phyloP scores from a whole-genome alignment of 2,797 vertebrate species.

The Amblyopsis hoosieri region DNA sequence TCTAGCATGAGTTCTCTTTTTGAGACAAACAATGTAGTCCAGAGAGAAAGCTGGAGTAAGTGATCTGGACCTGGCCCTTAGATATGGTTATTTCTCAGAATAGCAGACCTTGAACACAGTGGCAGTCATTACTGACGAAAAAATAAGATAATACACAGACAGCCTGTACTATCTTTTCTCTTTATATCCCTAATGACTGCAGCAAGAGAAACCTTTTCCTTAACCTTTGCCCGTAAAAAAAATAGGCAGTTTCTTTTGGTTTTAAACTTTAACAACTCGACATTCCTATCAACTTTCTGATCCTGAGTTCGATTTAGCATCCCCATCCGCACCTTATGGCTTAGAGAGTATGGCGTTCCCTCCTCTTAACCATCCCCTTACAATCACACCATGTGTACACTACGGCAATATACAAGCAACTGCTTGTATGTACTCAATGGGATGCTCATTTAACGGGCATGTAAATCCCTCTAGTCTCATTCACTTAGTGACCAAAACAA shows the following conservation, averaged over 20 bases:
- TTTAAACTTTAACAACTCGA: too few species aligned
- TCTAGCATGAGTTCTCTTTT: constrained; percentile 34
- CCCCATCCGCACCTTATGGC: too few species aligned
- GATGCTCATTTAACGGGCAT: too few species aligned
- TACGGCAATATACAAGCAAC: too few species aligned
- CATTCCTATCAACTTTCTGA: too few species aligned
- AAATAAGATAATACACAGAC: constrained; percentile 52
- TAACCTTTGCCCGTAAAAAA: constrained; percentile 48
- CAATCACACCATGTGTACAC: too few species aligned
- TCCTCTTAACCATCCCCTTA: too few species aligned
- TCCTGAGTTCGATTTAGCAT: too few species aligned
- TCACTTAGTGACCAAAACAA: too few species aligned
- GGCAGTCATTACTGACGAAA: constrained; percentile 43
- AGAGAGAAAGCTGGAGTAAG: constrained; percentile 31
- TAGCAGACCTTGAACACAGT: constrained; percentile 50
- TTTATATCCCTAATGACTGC: constrained; percentile 59
- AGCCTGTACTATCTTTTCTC: constrained; percentile 44
- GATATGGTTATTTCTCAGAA: constrained; percentile 24
- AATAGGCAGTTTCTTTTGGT: constrained; percentile 8
- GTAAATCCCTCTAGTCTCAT: too few species aligned
- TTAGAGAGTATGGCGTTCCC: too few species aligned
- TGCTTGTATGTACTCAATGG: too few species aligned
- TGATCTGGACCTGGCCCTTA: constrained; percentile 17
- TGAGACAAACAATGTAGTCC: constrained; percentile 44
- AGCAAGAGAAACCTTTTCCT: constrained; percentile 48